Percentiles rank a stretch among this genome's conserved stretches.
Evolutionary conservation across 2,797 vertebrate genomes (phyloP).

Genomic region (Coilia nasus): DNA sequence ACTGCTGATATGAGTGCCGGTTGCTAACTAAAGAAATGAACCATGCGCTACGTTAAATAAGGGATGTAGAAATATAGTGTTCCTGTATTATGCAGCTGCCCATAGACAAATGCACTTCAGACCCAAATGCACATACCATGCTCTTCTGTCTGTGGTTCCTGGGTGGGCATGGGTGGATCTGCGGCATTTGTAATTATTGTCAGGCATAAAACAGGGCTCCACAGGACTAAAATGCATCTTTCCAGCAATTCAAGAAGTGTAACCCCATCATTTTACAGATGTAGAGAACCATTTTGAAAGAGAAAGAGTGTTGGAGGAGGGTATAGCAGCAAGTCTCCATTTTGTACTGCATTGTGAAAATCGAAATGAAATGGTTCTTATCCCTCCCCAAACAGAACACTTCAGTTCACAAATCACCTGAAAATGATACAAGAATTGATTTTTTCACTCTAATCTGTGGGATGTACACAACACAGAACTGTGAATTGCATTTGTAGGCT

Average conservation of each 20-base stretch:
- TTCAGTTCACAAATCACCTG: background rate
- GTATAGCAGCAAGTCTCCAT: slow-evolving; percentile 40
- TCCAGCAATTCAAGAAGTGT: background rate
- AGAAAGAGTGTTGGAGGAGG: slow-evolving; percentile 20
- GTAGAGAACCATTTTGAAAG: slow-evolving; percentile 10
- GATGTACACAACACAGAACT: background rate
- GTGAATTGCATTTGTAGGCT: slow-evolving; percentile 1
- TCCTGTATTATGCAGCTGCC: background rate
- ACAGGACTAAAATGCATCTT: background rate
- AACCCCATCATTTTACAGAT: slow-evolving; percentile 26
- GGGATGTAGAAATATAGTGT: background rate
- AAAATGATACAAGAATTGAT: background rate
- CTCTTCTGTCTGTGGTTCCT: slow-evolving; percentile 41
- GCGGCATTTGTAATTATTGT: slow-evolving; percentile 24
- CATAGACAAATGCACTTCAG: slow-evolving; percentile 38
- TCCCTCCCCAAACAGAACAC: background rate
- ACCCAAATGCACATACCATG: slow-evolving; percentile 37
- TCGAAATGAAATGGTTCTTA: background rate
- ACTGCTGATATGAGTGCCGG: background rate
- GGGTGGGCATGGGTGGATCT: slow-evolving; percentile 43
- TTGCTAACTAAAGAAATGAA: background rate
- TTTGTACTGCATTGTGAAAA: slow-evolving; percentile 36
- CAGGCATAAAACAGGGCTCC: background rate
- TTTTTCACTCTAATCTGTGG: background rate
- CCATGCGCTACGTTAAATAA: background rate